Evolutionary conservation across 2,888 invertebrate species (phyloP).

Genomic region (Metallyticus violacea): DNA sequence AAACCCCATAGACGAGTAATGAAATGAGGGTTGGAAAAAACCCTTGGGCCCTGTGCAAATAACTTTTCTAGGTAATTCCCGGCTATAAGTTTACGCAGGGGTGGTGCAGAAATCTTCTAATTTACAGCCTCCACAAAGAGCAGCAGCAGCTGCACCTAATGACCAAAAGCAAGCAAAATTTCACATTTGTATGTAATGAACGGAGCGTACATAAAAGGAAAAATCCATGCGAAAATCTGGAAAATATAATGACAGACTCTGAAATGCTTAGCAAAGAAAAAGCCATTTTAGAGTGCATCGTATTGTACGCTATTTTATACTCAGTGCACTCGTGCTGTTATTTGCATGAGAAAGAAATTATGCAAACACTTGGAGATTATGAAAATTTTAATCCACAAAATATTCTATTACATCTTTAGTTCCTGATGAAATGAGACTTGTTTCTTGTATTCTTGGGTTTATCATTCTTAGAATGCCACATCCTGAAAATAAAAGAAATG

Average conservation of each 20-base stretch:
- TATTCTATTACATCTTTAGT: no score
- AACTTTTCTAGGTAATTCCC: slow-evolving; percentile 6
- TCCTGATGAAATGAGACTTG: no score
- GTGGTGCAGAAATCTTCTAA: background rate
- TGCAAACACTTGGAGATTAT: no score
- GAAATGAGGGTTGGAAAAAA: background rate
- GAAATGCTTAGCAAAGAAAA: background rate
- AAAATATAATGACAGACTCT: background rate
- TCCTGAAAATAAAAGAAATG: no score
- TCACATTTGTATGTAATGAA: slow-evolving; percentile 2
- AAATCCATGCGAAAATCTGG: background rate
- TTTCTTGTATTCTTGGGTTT: no score
- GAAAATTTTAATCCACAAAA: no score
- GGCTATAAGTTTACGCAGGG: background rate
- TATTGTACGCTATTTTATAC: no score
- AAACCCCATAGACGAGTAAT: background rate
- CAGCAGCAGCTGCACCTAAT: slow-evolving; percentile 2
- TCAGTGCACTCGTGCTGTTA: no score
- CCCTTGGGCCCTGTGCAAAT: background rate
- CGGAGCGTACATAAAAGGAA: background rate
- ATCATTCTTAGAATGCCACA: no score
- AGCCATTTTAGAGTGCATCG: background rate
- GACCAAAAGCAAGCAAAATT: background rate
- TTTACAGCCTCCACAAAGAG: slow-evolving; percentile 13
- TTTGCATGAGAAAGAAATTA: no score